Base-by-base conservation (phyloP, 2,113 vertebrate genomes). In the Myotis davidii region DNA sequence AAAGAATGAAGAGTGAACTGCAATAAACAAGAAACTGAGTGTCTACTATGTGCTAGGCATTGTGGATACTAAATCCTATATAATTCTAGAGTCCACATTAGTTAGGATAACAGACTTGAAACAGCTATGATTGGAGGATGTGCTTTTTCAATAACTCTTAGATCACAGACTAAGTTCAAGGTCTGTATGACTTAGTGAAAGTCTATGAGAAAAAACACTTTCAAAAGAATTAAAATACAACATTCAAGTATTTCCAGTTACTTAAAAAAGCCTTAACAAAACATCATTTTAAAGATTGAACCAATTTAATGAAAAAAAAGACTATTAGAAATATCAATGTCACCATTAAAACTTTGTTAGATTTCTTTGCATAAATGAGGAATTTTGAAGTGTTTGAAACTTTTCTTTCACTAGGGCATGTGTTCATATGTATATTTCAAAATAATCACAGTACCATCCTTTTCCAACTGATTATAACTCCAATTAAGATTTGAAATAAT, bases 401-500 rank as follows among this genome's bases (percentile, higher is more conserved):
- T 16, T 78, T 94, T 94, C 34, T 95, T 85, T 61, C 4, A 50
- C 18, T 65, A 67, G 32, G 32, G 4, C 39, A 96, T 94, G 50
- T 27, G 78, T 73, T 93, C 25, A 79, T 73, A 72, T 61, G 25
- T 37, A 65, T 54, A 91, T 90, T 92, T 87, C 42, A 83, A 84
- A 94, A 88, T 37, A 94, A 93, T 61, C 69, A 87, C 16, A 52
- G 79, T 89, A 34, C 20, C 12, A 94, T 65, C 74, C 32, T 50
- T 69, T 76, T 81, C 84, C 64, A 90, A 77, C 5, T 82, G 56
- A 42, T 73, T 79, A 93, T 39, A 32, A 96, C n/a, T 94, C 17
- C 50, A 93, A 78, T 88, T 81, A 85, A 91, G 34, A 83, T 59
- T 12, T 76, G 72, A 91, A 96, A 90, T 69, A 89, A 94, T 54